Evolutionary conservation across 2,888 invertebrate genomes (phyloP).

Genomic region (Polymixis flavicincta): DNA sequence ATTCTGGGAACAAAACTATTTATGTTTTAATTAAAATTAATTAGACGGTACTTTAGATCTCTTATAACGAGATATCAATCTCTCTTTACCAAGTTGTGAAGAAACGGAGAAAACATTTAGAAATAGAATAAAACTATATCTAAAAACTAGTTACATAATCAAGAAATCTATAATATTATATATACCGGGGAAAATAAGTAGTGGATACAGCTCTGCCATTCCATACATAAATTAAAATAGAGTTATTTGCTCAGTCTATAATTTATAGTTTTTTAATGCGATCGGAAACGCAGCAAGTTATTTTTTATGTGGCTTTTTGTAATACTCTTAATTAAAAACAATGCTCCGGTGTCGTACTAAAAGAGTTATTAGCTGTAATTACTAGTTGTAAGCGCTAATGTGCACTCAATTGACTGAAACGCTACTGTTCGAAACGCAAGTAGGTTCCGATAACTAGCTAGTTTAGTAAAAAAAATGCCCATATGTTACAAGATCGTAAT

Average conservation of each 20-base stretch:
- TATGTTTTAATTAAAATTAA: constrained; percentile 36
- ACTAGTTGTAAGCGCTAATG: constrained; percentile 57
- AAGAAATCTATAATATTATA: constrained; percentile 9
- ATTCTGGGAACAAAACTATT: constrained; percentile 37
- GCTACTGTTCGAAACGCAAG: constrained; percentile 45
- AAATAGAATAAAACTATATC: neutral
- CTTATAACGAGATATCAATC: neutral
- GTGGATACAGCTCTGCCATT: constrained; percentile 21
- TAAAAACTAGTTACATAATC: constrained; percentile 4
- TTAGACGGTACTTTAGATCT: constrained; percentile 10
- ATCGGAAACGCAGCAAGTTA: constrained; percentile 49
- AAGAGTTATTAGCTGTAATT: constrained; percentile 67
- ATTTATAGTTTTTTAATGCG: constrained; percentile 44
- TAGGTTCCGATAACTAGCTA: constrained; percentile 45
- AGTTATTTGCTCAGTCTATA: constrained; percentile 14
- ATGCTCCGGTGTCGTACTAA: constrained; percentile 55
- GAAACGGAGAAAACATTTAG: neutral
- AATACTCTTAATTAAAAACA: constrained; percentile 41
- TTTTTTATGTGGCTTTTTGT: constrained; percentile 42
- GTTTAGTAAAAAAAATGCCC: constrained; percentile 32
- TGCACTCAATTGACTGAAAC: constrained; percentile 61
- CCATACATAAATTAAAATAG: constrained; percentile 39
- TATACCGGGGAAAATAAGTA: constrained; percentile 4
- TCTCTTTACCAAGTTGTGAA: constrained; percentile 7
- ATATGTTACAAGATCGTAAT: constrained; percentile 53